Conservation (phyloP, 2,888 invertebrate genomes). For the Galeopsomyia nigrocyanea region DNA sequence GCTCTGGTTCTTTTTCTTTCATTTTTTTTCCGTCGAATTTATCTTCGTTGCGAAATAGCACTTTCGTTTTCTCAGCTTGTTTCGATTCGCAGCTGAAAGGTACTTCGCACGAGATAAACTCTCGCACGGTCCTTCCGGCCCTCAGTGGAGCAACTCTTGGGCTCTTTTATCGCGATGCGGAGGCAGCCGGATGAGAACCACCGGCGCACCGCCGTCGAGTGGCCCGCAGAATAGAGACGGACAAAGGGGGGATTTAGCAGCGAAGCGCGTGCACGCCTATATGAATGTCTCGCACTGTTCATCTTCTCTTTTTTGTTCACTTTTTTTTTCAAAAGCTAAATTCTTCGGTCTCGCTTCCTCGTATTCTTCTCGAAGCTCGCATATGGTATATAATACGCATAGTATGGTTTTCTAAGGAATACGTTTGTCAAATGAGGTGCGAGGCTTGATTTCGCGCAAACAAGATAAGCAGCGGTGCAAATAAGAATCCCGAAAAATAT, state of each 20-base stretch:
- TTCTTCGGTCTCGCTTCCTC: too few relatives aligned
- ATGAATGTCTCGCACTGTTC: too few relatives aligned
- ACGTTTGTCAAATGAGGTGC: too few relatives aligned
- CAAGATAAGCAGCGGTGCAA: too few relatives aligned
- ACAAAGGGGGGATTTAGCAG: not conserved
- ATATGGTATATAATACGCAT: too few relatives aligned
- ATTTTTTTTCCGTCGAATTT: not conserved
- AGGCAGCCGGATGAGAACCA: constrained; percentile 59
- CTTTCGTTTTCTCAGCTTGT: not conserved
- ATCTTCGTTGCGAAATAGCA: constrained; percentile 8
- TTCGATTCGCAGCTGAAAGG: not conserved
- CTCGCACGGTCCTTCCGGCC: constrained; percentile 35
- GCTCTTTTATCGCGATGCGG: constrained; percentile 47
- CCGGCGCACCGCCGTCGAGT: constrained; percentile 50
- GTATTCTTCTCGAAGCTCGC: too few relatives aligned
- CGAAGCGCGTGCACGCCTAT: too few relatives aligned
- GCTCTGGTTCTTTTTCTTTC: not conserved
- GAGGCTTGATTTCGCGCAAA: too few relatives aligned
- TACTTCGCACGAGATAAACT: constrained; percentile 40
- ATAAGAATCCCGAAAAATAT: too few relatives aligned
- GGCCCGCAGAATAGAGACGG: constrained; percentile 49
- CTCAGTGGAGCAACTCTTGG: constrained; percentile 21
- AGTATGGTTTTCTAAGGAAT: too few relatives aligned
- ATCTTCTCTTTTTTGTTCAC: too few relatives aligned
- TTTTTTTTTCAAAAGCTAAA: too few relatives aligned